A percentile compares a stretch with the other conserved stretches of the same genome.
Conservation (phyloP, 1,140 invertebrate species). For the Scylla paramamosain region DNA sequence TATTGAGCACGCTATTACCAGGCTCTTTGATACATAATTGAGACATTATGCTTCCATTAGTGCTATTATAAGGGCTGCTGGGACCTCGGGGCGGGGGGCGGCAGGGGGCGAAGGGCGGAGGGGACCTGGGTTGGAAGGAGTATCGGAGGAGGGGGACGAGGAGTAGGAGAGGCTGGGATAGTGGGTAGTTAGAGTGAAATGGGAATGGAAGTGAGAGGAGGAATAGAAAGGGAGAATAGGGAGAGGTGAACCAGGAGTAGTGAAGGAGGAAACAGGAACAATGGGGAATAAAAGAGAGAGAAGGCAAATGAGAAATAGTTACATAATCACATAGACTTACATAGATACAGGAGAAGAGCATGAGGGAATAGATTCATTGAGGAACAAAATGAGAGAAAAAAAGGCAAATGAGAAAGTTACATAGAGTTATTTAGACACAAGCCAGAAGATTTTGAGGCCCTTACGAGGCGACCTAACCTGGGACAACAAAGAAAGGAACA, state of each 20-base stretch:
- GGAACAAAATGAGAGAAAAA: no score
- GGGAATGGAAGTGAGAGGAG: no score
- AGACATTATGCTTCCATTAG: slow-evolving; percentile 75
- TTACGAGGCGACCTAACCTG: no score
- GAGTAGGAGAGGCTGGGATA: background rate
- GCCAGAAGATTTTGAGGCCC: no score
- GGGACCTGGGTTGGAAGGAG: background rate
- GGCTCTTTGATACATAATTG: slow-evolving; percentile 72
- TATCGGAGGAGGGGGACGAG: background rate
- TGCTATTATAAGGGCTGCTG: slow-evolving; percentile 61
- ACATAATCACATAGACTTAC: no score
- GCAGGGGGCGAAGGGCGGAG: background rate
- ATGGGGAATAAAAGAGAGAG: background rate
- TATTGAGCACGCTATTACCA: slow-evolving; percentile 73
- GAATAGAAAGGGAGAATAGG: background rate
- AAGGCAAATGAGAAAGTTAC: no score
- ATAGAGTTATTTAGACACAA: no score
- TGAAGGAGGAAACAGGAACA: no score
- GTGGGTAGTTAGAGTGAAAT: no score
- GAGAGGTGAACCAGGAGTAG: background rate
- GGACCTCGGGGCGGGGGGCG: background rate
- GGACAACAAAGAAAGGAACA: no score
- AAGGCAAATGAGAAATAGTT: background rate
- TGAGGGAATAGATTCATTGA: no score
- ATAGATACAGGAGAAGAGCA: no score